Evolutionary conservation across 2,888 invertebrate species (phyloP).

Genomic region (Callyntrura sp.): DNA sequence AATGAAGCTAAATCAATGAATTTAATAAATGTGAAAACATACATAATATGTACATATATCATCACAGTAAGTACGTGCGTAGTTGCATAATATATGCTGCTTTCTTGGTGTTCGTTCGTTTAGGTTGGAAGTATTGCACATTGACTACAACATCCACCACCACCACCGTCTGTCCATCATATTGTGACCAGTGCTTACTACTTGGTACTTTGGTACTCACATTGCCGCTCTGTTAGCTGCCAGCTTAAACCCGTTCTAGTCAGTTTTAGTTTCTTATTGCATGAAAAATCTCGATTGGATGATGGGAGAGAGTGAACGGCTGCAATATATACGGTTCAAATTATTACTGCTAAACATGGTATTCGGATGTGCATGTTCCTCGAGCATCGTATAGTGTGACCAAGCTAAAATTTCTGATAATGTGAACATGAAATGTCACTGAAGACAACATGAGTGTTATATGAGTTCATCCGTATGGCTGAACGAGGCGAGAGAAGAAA

Average conservation of each 20-base stretch:
- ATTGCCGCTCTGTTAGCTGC: neutral
- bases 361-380: slow-evolving; percentile 15
- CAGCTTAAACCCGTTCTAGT: slow-evolving; percentile 11
- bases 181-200: neutral
- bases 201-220: neutral
- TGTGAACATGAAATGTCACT: slow-evolving; percentile 61
- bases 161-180: neutral
- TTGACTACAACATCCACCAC: neutral
- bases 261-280: slow-evolving; percentile 27
- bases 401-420: slow-evolving; percentile 30
- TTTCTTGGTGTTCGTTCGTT: neutral
- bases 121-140: neutral
- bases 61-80: neutral
- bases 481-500: neutral
- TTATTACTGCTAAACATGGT: slow-evolving; percentile 3
- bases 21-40: slow-evolving; percentile 44
- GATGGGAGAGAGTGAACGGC: slow-evolving; percentile 1
- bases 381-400: neutral
- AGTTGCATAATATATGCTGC: neutral
- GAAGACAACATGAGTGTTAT: slow-evolving; percentile 43
- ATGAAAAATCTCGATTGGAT: slow-evolving; percentile 44
- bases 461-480: slow-evolving; percentile 28
- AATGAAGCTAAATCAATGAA: slow-evolving; percentile 70
- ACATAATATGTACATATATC: slow-evolving; percentile 2
- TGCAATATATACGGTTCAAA: slow-evolving; percentile 10